Conservation (phyloP, 2,797 vertebrate genomes). For the Acomys russatus region DNA sequence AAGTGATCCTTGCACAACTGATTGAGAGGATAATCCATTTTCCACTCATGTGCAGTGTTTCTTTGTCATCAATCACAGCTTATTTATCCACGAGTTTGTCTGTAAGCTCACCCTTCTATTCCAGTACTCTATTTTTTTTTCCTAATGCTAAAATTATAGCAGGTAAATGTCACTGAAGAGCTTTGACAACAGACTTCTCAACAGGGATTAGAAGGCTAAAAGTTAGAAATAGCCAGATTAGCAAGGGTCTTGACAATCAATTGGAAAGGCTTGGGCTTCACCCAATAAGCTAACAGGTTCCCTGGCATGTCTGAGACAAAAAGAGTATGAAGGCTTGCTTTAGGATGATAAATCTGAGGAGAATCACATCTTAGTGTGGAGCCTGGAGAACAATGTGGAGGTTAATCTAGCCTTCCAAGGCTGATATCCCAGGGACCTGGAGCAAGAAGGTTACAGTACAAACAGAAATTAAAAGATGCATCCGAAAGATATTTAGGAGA, state of each 20-base stretch:
- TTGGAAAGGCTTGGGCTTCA: slow-evolving; percentile 24
- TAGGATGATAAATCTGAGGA: slow-evolving; percentile 34
- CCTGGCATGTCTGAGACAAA: slow-evolving; percentile 2
- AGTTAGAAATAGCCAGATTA: slow-evolving; percentile 37
- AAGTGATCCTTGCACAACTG: not conserved
- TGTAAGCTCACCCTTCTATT: not conserved
- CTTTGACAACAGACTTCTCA: slow-evolving; percentile 36
- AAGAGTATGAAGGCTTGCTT: slow-evolving; percentile 27
- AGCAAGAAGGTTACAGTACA: not conserved
- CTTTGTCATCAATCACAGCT: slow-evolving; percentile 38
- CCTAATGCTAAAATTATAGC: slow-evolving; percentile 27
- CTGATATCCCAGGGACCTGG: not conserved
- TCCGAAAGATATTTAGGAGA: slow-evolving; percentile 57
- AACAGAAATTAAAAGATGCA: slow-evolving; percentile 33
- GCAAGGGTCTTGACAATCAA: slow-evolving; percentile 57
- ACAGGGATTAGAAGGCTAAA: slow-evolving; percentile 52
- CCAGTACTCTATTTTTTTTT: slow-evolving; percentile 27
- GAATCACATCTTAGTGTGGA: not conserved
- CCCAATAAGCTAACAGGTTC: not conserved
- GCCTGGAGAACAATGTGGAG: not conserved
- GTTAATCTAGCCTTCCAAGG: not conserved
- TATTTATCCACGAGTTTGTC: not conserved
- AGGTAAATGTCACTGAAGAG: not conserved
- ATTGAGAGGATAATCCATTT: not conserved
- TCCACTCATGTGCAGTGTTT: not conserved